Evolutionary conservation across 2,888 invertebrate species (phyloP).

Genomic region (Drosophila prolongata): DNA sequence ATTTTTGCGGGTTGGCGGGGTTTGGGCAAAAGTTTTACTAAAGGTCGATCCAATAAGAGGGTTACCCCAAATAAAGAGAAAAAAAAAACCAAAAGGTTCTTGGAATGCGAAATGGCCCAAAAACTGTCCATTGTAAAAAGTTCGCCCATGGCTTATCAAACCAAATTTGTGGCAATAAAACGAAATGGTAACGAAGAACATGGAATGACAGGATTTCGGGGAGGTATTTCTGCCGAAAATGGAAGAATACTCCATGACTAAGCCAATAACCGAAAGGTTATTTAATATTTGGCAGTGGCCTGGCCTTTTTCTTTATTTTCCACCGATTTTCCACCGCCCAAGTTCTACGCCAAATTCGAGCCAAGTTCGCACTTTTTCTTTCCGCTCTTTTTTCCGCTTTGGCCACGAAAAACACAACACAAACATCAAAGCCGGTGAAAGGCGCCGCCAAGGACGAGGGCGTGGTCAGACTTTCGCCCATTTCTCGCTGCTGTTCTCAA

Average conservation of each 20-base stretch:
- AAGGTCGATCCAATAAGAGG: slow-evolving; percentile 1
- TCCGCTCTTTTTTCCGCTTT: background rate
- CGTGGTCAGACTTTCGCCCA: slow-evolving; percentile 47
- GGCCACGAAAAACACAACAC: slow-evolving; percentile 1
- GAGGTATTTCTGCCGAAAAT: background rate
- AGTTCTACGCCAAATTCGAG: slow-evolving; percentile 50
- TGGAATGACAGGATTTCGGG: slow-evolving; percentile 24
- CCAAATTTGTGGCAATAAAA: slow-evolving; percentile 75
- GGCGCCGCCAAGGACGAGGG: slow-evolving; percentile 43
- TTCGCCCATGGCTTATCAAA: slow-evolving; percentile 69
- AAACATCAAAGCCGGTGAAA: slow-evolving; percentile 56
- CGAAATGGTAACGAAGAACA: slow-evolving; percentile 52
- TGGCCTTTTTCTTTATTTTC: slow-evolving; percentile 9
- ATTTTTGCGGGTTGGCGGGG: slow-evolving; percentile 43
- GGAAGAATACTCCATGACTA: slow-evolving; percentile 58
- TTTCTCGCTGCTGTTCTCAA: background rate
- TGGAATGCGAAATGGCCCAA: slow-evolving; percentile 26
- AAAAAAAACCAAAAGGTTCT: slow-evolving; percentile 3
- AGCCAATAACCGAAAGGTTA: slow-evolving; percentile 80
- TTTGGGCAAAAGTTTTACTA: slow-evolving; percentile 22
- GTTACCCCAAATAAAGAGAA: background rate
- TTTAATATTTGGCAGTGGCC: slow-evolving; percentile 71
- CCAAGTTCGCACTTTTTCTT: slow-evolving; percentile 68
- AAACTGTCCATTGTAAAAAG: slow-evolving; percentile 77
- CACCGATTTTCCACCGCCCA: slow-evolving; percentile 28